Percentiles rank a stretch among this genome's conserved stretches.
Conservation (phyloP, 2,888 invertebrate species). For the Phalera bucephala region DNA sequence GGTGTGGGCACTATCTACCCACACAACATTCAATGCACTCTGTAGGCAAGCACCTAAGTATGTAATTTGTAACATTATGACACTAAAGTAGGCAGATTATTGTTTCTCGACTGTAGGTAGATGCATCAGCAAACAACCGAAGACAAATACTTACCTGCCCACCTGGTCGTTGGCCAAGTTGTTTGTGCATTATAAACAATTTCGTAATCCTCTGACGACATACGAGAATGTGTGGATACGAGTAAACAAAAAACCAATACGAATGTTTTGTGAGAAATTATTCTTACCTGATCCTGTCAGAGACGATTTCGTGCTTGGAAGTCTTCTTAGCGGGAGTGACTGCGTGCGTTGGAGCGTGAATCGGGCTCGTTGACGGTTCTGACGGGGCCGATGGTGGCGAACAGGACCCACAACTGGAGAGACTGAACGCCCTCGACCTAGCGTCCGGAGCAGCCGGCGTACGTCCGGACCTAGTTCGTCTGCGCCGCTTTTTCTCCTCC, state of each 20-base stretch:
- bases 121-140: constrained; percentile 1
- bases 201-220: neutral
- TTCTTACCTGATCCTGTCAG: constrained; percentile 91
- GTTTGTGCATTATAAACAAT: constrained; percentile 6
- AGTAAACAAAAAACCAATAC: constrained; percentile 4
- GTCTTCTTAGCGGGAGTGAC: constrained; percentile 87
- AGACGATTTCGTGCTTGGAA: constrained; percentile 89
- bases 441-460: constrained; percentile 69
- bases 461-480: constrained; percentile 63
- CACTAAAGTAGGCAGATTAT: neutral
- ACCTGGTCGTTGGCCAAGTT: constrained; percentile 5
- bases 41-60: constrained; percentile 5
- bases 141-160: constrained; percentile 1
- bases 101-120: constrained; percentile 1
- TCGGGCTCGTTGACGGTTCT: constrained; percentile 88
- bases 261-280: constrained; percentile 6
- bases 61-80: constrained; percentile 14
- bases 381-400: constrained; percentile 92
- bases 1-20: constrained; percentile 21
- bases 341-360: constrained; percentile 79
- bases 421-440: constrained; percentile 88
- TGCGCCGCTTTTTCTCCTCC: constrained; percentile 72
- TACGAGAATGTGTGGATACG: neutral
- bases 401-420: constrained; percentile 91
- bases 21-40: constrained; percentile 25